Evolutionary conservation across 2,113 vertebrate genomes (phyloP), one percentile per base, ranked within the genome.

Genomic region (Ivindomyrus marchei): DNA sequence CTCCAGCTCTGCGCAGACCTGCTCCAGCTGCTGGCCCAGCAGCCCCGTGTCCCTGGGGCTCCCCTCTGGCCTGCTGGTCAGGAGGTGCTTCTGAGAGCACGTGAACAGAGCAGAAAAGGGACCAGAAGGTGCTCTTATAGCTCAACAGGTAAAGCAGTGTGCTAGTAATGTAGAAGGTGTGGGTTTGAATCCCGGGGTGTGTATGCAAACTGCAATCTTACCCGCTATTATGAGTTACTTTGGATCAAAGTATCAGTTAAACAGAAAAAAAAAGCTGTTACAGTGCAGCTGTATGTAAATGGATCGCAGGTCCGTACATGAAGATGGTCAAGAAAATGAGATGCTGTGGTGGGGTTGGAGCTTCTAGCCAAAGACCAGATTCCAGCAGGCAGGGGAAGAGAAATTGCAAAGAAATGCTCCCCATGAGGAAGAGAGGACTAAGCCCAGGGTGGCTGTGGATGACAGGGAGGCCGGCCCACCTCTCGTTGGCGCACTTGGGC

Each of bases 21-120:
- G 92, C 92, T 95, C 93, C 92, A 96, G 93, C 90, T 93, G 92
- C 91, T 92, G 91, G 91, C 93, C 93, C 66, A 95, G 92, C 31
- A 94, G 90, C 45, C 93, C 93, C 0, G n/a, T 88, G 4, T 95
- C 94, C n/a, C 56, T 88, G 21, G 49, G 80, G 87, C 92, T 94
- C 62, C 91, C 94, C 86, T 93, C 92, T 21, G 36, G 91, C 10
- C 94, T 87, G 3, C 91, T 90, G 89, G 85, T 31, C 90, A 94
- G 10, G 0, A 90, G 92, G 88, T 93, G 93, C 93, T 92, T 93
- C 88, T 95, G 91, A 53, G 89, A 42, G 27, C 42, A 15, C 7
- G 3, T 31, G 17, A 3, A 10, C 17, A 47, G 42, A 42, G 47
- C 47, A 86, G n/a, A 11, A 47, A 9, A 27, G 31, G 46, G 10